These are phyloP conservation scores for Parnassius orleans DNA, from an alignment of 2,888 invertebrate species.

Conservation along the genomic window DNA sequence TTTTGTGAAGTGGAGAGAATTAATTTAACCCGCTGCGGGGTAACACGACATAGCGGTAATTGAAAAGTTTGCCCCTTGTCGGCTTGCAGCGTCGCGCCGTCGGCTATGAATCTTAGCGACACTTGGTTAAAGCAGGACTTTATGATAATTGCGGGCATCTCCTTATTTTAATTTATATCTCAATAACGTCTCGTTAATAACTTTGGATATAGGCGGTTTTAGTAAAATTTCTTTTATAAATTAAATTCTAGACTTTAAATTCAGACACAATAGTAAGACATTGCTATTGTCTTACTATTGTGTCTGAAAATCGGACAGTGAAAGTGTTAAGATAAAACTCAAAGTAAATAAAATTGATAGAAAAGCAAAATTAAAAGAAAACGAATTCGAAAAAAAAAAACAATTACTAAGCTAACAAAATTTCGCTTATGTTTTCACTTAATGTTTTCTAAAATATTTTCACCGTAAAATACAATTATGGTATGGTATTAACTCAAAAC, in stretches of 20 bases:
- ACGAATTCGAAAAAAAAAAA: too few species aligned
- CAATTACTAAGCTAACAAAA: neutral
- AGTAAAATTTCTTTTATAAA: too few species aligned
- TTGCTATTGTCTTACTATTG: too few species aligned
- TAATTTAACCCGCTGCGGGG: slow-evolving; percentile 82
- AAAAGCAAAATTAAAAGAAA: too few species aligned
- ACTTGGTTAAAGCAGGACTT: slow-evolving; percentile 40
- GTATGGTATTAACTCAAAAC: too few species aligned
- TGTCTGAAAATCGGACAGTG: too few species aligned
- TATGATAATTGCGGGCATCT: slow-evolving; percentile 44
- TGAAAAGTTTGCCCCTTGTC: slow-evolving; percentile 81
- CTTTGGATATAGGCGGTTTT: too few species aligned
- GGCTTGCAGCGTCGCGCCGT: slow-evolving; percentile 53
- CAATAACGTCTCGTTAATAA: neutral
- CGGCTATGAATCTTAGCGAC: slow-evolving; percentile 51
- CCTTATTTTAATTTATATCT: slow-evolving; percentile 24
- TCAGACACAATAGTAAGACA: too few species aligned
- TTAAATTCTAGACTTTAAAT: too few species aligned
- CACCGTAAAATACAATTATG: too few species aligned
- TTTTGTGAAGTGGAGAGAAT: slow-evolving; percentile 81
- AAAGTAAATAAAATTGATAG: too few species aligned
- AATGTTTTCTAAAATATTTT: neutral
- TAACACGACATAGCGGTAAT: slow-evolving; percentile 79
- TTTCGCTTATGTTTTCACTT: neutral
- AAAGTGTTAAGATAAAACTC: too few species aligned